Evolutionary conservation across 1,140 invertebrate species (phyloP).

Genomic region (Nautilus pompilius): DNA sequence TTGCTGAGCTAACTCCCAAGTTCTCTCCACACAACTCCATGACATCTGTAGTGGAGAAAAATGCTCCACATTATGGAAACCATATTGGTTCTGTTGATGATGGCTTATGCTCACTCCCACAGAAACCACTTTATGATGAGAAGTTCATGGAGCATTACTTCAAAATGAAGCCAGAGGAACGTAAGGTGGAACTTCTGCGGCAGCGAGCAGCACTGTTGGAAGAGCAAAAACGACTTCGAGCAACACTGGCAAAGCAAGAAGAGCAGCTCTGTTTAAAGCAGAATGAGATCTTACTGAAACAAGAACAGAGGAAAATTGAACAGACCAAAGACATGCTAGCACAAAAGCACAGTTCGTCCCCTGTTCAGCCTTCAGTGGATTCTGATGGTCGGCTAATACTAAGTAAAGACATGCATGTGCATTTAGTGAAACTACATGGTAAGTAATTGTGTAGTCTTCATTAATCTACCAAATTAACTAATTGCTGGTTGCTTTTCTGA

Average conservation of each 20-base stretch:
- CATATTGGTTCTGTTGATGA: constrained; percentile 6
- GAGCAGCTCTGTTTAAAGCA: constrained; percentile 14
- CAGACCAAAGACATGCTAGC: too few species aligned
- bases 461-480: too few species aligned
- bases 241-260: constrained; percentile 22
- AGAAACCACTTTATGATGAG: constrained; percentile 9
- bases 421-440: too few species aligned
- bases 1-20: constrained; percentile 17
- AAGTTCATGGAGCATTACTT: constrained; percentile 19
- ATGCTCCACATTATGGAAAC: constrained; percentile 7
- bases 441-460: too few species aligned
- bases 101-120: too few species aligned
- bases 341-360: too few species aligned
- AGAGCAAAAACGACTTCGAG: constrained; percentile 23
- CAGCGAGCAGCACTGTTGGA: constrained; percentile 23
- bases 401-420: too few species aligned
- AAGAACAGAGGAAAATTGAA: too few species aligned
- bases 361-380: too few species aligned
- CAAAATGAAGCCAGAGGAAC: constrained; percentile 15
- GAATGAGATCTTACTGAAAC: constrained; percentile 9
- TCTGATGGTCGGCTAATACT: too few species aligned
- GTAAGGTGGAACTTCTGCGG: constrained; percentile 22
- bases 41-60: neutral
- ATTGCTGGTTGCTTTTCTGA: too few species aligned
- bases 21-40: constrained; percentile 6